Evolutionary conservation across 2,113 vertebrate species (phyloP).

Genomic region (Semnopithecus entellus): DNA sequence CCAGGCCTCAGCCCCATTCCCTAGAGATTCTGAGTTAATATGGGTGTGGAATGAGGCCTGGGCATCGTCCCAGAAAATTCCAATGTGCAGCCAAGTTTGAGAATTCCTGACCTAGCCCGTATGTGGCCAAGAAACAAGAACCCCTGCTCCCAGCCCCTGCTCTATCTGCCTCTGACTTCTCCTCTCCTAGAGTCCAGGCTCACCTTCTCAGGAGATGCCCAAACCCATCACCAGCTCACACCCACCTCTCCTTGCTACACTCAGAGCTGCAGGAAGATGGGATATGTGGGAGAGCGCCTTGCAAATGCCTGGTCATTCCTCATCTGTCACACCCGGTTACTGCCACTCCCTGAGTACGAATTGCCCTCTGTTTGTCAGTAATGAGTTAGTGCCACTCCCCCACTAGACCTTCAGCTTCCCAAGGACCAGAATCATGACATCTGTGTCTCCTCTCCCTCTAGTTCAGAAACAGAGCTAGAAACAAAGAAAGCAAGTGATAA

Average conservation of each 20-base stretch:
- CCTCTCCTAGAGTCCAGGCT: not conserved
- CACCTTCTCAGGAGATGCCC: not conserved
- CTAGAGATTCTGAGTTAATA: not conserved
- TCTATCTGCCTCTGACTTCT: not conserved
- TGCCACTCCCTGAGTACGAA: not conserved
- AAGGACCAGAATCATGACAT: not conserved
- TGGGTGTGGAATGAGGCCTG: not conserved
- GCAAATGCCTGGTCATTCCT: not conserved
- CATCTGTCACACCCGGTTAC: not conserved
- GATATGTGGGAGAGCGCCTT: not conserved
- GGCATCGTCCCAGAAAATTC: not conserved
- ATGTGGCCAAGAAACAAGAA: not conserved
- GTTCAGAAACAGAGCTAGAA: not conserved
- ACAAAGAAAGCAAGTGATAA: not conserved
- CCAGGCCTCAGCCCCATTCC: not conserved
- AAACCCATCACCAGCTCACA: not conserved
- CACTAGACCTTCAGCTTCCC: not conserved
- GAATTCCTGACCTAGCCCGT: not conserved
- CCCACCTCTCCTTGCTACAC: not conserved
- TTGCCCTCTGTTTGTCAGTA: not conserved
- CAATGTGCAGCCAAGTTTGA: not conserved
- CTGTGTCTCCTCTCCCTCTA: not conserved
- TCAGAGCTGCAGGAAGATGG: not conserved
- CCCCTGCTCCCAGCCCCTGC: not conserved
- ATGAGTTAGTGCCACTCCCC: not conserved